Evolutionary conservation across 1,140 invertebrate species (phyloP).

Genomic region (Drosophila ficusphila): DNA sequence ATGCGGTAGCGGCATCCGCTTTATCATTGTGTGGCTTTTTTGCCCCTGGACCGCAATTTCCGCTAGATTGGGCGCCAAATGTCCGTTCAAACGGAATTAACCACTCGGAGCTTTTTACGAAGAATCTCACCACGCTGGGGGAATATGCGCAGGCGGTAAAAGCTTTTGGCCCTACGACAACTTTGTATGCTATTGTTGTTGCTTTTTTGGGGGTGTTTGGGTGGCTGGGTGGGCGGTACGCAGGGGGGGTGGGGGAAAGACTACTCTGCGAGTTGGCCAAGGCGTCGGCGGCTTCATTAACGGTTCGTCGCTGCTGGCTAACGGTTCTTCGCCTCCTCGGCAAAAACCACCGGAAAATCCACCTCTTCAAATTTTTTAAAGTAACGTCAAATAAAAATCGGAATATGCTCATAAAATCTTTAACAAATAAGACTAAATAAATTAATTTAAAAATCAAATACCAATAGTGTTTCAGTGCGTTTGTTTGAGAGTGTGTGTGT

Average conservation of each 20-base stretch:
- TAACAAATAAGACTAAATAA: conserved; percentile 12
- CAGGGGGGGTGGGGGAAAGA: background rate
- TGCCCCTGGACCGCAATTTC: conserved; percentile 37
- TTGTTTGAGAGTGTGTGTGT: conserved; percentile 1
- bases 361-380: conserved; percentile 15
- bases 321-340: conserved; percentile 54
- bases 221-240: background rate
- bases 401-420: conserved; percentile 10
- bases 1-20: conserved; percentile 36
- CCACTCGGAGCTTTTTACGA: conserved; percentile 22
- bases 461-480: background rate
- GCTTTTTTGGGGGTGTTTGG: background rate
- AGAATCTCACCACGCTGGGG: conserved; percentile 16
- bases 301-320: conserved; percentile 68
- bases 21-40: conserved; percentile 21
- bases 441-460: conserved; percentile 2
- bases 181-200: conserved; percentile 19
- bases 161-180: conserved; percentile 45
- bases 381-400: conserved; percentile 22
- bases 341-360: background rate
- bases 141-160: conserved; percentile 23
- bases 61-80: conserved; percentile 60
- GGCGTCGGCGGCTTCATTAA: conserved; percentile 61
- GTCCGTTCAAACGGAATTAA: conserved; percentile 22
- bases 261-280: conserved; percentile 44